phyloP scores from a whole-genome alignment of 2,888 invertebrate genomes.

The Dasypolia templi region DNA sequence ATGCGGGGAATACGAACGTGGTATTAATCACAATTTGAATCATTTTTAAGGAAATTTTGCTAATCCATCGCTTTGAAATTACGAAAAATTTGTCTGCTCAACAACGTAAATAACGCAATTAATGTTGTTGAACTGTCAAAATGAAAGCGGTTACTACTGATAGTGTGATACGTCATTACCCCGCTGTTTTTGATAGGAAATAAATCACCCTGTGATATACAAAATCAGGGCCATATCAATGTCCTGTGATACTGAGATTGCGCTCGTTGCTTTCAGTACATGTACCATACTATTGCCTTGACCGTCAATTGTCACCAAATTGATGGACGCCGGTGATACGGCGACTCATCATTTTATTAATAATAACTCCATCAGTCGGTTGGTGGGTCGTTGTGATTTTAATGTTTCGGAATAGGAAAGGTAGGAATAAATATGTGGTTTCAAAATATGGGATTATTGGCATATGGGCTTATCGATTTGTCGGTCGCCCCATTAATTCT shows the following conservation, averaged over 20 bases:
- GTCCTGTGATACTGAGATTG: slow-evolving; percentile 27
- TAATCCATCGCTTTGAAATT: too few relatives aligned
- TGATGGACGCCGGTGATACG: slow-evolving; percentile 41
- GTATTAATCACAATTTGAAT: too few relatives aligned
- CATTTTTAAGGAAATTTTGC: too few relatives aligned
- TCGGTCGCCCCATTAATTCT: not conserved
- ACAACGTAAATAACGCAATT: too few relatives aligned
- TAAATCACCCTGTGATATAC: not conserved
- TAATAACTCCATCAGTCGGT: slow-evolving; percentile 19
- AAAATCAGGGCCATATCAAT: slow-evolving; percentile 20
- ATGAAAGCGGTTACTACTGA: too few relatives aligned
- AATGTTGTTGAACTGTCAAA: too few relatives aligned
- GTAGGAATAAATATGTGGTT: too few relatives aligned
- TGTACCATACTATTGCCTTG: slow-evolving; percentile 57
- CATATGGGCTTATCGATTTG: not conserved
- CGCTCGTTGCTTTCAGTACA: slow-evolving; percentile 22
- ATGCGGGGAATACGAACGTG: too few relatives aligned
- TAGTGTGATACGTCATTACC: too few relatives aligned
- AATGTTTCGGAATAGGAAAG: not conserved
- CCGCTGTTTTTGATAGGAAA: not conserved
- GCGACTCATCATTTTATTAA: slow-evolving; percentile 57
- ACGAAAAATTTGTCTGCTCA: too few relatives aligned
- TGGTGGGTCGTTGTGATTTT: slow-evolving; percentile 21
- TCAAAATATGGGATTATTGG: not conserved
- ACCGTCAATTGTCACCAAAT: slow-evolving; percentile 66